Conservation (phyloP, 2,797 vertebrate species). For the Trachurus trachurus region DNA sequence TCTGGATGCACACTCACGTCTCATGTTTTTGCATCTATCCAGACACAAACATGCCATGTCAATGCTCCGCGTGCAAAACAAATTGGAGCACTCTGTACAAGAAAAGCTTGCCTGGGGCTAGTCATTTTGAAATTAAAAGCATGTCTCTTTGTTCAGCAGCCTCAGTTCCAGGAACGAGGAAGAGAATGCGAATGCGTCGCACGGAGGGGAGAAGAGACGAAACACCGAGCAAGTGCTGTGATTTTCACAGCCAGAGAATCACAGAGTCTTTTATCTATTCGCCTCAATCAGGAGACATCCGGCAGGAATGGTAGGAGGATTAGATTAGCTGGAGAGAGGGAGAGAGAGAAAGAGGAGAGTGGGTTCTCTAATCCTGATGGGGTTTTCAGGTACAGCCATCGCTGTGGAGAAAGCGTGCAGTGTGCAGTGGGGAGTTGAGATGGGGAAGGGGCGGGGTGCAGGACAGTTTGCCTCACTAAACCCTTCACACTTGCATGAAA, state of each 20-base stretch:
- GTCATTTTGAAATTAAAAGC: conserved; percentile 82
- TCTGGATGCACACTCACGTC: conserved; percentile 53
- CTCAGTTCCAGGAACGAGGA: conserved; percentile 67
- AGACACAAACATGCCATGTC: conserved; percentile 75
- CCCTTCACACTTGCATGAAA: conserved; percentile 74
- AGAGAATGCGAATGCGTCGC: conserved; percentile 60
- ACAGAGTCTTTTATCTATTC: conserved; percentile 78
- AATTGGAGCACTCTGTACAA: conserved; percentile 71
- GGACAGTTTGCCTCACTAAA: conserved; percentile 70
- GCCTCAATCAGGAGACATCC: conserved; percentile 81
- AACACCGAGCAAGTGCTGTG: conserved; percentile 60
- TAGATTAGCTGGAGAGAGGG: conserved; percentile 74
- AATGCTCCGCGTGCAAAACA: conserved; percentile 68
- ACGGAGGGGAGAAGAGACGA: conserved; percentile 20
- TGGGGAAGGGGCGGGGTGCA: conserved; percentile 32
- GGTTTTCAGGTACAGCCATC: conserved; percentile 72
- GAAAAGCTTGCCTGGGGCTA: conserved; percentile 72
- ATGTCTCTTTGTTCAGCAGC: conserved; percentile 77
- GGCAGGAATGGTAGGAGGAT: conserved; percentile 78
- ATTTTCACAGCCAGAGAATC: conserved; percentile 76
- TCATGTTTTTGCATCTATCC: conserved; percentile 62
- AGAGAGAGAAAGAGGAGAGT: conserved; percentile 62
- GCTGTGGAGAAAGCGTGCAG: conserved; percentile 60
- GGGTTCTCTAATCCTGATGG: conserved; percentile 79
- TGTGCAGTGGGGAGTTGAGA: conserved; percentile 47